Evolutionary conservation across 2,797 vertebrate genomes (phyloP), one percentile per base, ranked within the genome.

Genomic region (Myripristis jacobus): DNA sequence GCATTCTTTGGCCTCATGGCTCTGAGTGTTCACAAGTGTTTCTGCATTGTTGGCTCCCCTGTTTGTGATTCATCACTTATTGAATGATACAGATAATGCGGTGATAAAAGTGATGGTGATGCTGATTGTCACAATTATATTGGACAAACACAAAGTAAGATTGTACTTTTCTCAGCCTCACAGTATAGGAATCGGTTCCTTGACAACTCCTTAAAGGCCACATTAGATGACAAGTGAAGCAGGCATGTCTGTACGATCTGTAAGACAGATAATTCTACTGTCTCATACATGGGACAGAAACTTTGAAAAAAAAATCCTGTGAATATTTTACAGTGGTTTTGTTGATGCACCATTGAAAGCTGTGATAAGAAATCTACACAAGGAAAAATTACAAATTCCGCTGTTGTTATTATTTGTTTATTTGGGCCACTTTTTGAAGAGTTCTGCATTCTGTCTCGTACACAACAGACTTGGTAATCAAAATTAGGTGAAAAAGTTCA

Each of bases 331-430:
- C 34, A 19, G 10, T 53, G 8, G 43, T 47, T 25, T 9, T 41
- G 15, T 24, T 47, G 1, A 57, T 36, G 24, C 59, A 48, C 24
- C 24, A 41, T 29, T 48, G 63, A 68, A 57, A 64, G 38, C 54
- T 48, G 36, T 59, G 3, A 46, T 57, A 67, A 57, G 27, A 21
- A 51, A 59, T 24, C 19, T 31, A 19, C 16, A 38, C 59, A 69
- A 31, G 18, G 8, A 67, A 48, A 66, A 5, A 3, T n/a, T 13
- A 36, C 44, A 19, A 15, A 13, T 63, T 0, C 15, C 47, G 44
- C 21, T 21, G 31, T 50, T 66, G 16, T 73, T 2, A 48, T 69
- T 3, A 48, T 66, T 72, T 78, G 21, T 70, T 36, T 19, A 18
- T 71, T 73, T 36, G 19, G 18, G 11, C 3, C 34, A 29, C 29